A percentile compares a stretch with the other conserved stretches of the same genome.
phyloP scores from a whole-genome alignment of 2,113 vertebrate genomes.

The Chaetodon trifascialis region DNA sequence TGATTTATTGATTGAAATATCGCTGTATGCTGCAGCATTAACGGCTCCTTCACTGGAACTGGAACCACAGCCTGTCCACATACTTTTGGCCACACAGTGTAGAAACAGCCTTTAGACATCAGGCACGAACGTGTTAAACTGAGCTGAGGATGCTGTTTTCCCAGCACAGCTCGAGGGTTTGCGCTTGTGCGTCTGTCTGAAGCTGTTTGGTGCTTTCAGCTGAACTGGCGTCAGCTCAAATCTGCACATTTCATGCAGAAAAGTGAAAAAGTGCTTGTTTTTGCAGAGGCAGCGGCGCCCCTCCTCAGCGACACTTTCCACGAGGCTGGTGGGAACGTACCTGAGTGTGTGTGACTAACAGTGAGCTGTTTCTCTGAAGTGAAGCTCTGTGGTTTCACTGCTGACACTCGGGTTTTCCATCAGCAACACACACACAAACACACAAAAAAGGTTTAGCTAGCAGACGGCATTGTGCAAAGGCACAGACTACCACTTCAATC shows the following conservation, averaged over 20 bases:
- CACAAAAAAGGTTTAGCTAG: background rate
- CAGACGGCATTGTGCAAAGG: background rate
- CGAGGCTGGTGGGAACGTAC: constrained; percentile 25
- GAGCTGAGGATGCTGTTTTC: background rate
- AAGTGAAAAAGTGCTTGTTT: background rate
- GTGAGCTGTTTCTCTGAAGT: constrained; percentile 66
- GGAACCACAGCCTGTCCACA: too few species aligned
- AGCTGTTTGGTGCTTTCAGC: background rate
- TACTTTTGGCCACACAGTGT: too few species aligned
- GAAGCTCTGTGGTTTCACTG: constrained; percentile 68
- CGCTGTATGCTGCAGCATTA: background rate
- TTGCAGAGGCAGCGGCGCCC: background rate
- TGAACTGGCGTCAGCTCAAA: background rate
- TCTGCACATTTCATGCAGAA: background rate
- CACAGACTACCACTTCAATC: background rate
- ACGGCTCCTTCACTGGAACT: background rate
- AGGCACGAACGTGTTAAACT: background rate
- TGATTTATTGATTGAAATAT: too few species aligned
- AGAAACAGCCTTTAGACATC: background rate
- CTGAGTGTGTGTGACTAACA: constrained; percentile 44
- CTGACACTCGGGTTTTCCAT: constrained; percentile 59
- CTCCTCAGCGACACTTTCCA: constrained; percentile 35
- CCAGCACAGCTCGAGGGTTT: background rate
- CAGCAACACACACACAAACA: constrained; percentile 29
- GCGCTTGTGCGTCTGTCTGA: background rate